phyloP scores from a whole-genome alignment of 2,888 invertebrate genomes.

The Plutella xylostella region DNA sequence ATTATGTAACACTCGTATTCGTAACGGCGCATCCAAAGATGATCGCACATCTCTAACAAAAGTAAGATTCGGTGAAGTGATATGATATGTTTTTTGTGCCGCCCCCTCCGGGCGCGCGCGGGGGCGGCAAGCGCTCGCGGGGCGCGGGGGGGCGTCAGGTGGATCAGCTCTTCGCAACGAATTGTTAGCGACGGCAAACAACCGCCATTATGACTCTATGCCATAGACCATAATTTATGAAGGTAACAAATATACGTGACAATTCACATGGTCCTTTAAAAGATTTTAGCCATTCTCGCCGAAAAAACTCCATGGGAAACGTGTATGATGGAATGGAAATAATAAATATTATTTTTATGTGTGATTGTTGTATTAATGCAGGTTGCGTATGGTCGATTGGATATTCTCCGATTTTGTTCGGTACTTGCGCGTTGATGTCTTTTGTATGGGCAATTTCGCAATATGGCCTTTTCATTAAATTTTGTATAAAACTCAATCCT shows the following conservation, averaged over 20 bases:
- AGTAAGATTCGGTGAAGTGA: constrained; percentile 54
- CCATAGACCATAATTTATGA: constrained; percentile 29
- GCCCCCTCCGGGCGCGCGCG: constrained; percentile 19
- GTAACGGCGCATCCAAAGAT: constrained; percentile 30
- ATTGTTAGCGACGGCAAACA: constrained; percentile 16
- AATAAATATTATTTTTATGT: too few species aligned
- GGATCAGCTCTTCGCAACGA: constrained; percentile 35
- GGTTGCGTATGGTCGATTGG: too few species aligned
- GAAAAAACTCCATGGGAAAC: neutral
- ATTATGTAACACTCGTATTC: neutral
- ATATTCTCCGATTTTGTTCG: neutral
- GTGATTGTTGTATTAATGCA: too few species aligned
- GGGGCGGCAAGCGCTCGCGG: too few species aligned
- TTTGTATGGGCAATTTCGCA: neutral
- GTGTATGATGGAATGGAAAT: neutral
- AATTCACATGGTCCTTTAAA: constrained; percentile 20
- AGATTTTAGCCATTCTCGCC: neutral
- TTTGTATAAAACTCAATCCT: too few species aligned
- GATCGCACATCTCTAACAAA: constrained; percentile 29
- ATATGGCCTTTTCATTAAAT: too few species aligned
- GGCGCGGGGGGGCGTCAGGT: constrained; percentile 21
- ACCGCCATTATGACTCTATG: constrained; percentile 1
- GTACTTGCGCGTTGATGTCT: neutral
- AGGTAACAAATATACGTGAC: constrained; percentile 30
- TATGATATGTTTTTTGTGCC: constrained; percentile 51